These are phyloP conservation scores for Seriola dumerili DNA, from an alignment of 2,113 vertebrate species.

Conservation along the genomic window DNA sequence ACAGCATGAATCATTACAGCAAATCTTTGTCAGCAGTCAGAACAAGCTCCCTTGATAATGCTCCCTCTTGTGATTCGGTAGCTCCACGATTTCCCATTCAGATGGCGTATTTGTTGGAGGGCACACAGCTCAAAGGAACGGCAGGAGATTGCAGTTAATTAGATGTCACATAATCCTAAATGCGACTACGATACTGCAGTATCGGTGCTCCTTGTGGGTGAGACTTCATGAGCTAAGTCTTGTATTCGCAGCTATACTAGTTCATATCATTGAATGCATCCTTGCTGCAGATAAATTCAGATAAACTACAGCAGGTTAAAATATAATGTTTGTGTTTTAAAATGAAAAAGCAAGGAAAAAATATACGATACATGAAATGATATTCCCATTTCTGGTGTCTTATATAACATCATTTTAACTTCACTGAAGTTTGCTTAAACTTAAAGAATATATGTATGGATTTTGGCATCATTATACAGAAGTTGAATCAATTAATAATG, in stretches of 20 bases:
- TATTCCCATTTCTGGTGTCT: background rate
- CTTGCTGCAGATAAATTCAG: background rate
- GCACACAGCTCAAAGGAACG: conserved; percentile 29
- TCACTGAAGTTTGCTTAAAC: background rate
- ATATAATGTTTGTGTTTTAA: background rate
- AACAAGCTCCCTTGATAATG: conserved; percentile 41
- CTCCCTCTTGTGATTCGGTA: conserved; percentile 16
- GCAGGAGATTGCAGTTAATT: conserved; percentile 27
- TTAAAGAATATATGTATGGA: background rate
- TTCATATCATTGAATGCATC: background rate
- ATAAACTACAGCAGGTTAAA: no score
- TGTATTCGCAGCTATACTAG: background rate
- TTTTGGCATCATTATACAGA: background rate
- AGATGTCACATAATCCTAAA: conserved; percentile 31
- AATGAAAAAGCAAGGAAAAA: background rate
- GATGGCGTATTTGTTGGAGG: conserved; percentile 10
- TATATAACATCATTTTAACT: background rate
- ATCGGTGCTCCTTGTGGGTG: conserved; percentile 3
- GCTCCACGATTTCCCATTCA: conserved; percentile 40
- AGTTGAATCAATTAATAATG: background rate
- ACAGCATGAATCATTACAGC: conserved; percentile 62
- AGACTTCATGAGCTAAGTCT: background rate
- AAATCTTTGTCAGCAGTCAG: conserved; percentile 60
- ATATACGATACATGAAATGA: background rate
- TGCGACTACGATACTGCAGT: background rate